Evolutionary conservation across 2,113 vertebrate genomes (phyloP).

Genomic region (Spea bombifrons): DNA sequence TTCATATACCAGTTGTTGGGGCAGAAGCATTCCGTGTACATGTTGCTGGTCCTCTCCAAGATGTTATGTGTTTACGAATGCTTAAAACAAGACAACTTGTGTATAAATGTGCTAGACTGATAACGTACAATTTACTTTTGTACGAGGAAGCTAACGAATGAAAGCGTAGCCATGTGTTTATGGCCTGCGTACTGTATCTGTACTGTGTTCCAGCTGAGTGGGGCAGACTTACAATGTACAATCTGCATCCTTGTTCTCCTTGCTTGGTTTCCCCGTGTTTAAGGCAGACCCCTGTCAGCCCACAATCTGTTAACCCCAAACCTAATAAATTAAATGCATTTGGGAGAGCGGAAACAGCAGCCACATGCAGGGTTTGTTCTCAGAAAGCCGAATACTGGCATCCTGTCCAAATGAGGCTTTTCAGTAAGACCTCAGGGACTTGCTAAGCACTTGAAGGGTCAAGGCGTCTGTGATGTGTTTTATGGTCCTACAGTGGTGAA

Average conservation of each 20-base stretch:
- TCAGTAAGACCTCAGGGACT: slow-evolving; percentile 21
- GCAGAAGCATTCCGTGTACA: too few species aligned
- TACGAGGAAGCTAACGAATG: too few species aligned
- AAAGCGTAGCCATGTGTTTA: too few species aligned
- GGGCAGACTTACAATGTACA: too few species aligned
- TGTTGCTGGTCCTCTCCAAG: too few species aligned
- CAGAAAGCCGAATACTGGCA: slow-evolving; percentile 12
- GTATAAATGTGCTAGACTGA: too few species aligned
- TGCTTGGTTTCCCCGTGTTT: neutral
- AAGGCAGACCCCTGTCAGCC: neutral
- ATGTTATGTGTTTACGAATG: too few species aligned
- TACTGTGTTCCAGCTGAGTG: too few species aligned
- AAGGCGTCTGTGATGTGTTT: slow-evolving; percentile 26
- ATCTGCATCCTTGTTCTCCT: neutral
- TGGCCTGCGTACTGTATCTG: too few species aligned
- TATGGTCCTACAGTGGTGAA: slow-evolving; percentile 6
- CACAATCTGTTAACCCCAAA: slow-evolving; percentile 5
- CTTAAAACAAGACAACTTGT: too few species aligned
- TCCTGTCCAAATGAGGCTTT: slow-evolving; percentile 15
- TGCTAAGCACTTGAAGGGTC: slow-evolving; percentile 23
- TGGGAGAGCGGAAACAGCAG: slow-evolving; percentile 7
- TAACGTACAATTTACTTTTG: too few species aligned
- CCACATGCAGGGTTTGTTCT: slow-evolving; percentile 14
- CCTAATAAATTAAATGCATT: neutral
- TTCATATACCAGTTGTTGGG: too few species aligned